A percentile compares a stretch with the other conserved stretches of the same genome.
Evolutionary conservation across 2,888 invertebrate genomes (phyloP).

Genomic region (Sthenelais limicola): DNA sequence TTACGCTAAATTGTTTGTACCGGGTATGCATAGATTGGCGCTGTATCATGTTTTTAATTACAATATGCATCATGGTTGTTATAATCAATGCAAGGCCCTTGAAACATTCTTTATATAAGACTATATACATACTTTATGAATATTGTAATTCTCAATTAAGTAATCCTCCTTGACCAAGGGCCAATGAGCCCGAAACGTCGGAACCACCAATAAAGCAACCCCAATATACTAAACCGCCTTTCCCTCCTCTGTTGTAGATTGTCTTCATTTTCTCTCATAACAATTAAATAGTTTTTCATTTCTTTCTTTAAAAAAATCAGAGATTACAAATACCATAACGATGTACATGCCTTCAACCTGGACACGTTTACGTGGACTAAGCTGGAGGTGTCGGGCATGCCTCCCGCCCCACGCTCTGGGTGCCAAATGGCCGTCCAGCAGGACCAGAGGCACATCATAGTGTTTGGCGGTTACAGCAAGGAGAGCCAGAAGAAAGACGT

Average conservation of each 20-base stretch:
- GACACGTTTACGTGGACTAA: conserved; percentile 86
- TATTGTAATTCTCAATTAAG: neutral
- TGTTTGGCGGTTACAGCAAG: conserved; percentile 86
- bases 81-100: no score
- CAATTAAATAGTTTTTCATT: neutral
- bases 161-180: no score
- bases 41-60: no score
- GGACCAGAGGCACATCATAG: conserved; percentile 76
- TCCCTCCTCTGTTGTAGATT: no score
- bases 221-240: no score
- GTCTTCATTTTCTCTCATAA: no score
- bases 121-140: neutral
- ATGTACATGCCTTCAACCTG: conserved; percentile 85
- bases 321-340: conserved; percentile 91
- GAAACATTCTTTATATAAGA: no score
- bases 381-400: conserved; percentile 76
- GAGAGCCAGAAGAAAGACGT: conserved; percentile 82
- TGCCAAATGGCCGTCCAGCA: conserved; percentile 80
- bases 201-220: no score
- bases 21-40: no score
- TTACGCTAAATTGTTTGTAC: no score
- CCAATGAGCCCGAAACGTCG: no score
- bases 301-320: conserved; percentile 69
- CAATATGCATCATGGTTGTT: no score
- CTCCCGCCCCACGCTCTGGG: conserved; percentile 86